Percentiles rank a stretch among this genome's conserved stretches.
phyloP scores from a whole-genome alignment of 2,113 vertebrate genomes.

The Phoenicopterus ruber region DNA sequence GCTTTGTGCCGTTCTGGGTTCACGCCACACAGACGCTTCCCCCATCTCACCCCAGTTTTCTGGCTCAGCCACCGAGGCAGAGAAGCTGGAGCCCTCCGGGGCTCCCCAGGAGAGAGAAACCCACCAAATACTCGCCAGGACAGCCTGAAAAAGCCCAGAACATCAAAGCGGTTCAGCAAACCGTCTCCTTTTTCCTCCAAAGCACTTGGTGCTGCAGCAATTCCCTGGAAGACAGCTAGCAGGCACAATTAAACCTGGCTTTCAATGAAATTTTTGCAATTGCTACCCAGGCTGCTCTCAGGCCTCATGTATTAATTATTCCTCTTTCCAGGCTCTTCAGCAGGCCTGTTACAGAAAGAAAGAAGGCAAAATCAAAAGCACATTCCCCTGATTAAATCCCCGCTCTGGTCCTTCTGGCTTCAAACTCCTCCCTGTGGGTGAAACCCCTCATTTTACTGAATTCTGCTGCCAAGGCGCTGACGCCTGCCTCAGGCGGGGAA shows the following conservation, averaged over 20 bases:
- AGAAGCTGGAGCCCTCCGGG: neutral
- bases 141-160: neutral
- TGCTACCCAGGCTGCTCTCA: conserved; percentile 15
- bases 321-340: conserved; percentile 21
- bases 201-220: neutral
- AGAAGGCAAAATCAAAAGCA: conserved; percentile 66
- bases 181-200: neutral
- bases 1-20: neutral
- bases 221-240: conserved; percentile 23
- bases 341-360: neutral
- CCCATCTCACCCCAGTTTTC: neutral
- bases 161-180: neutral
- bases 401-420: conserved; percentile 22
- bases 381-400: conserved; percentile 65
- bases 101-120: neutral
- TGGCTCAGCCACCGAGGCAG: accelerated
- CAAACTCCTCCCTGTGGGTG: conserved; percentile 54
- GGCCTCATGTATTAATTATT: conserved; percentile 66
- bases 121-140: neutral
- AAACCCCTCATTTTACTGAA: conserved; percentile 37
- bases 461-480: conserved; percentile 42
- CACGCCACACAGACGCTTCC: neutral
- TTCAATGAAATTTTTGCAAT: neutral
- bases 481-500: neutral
- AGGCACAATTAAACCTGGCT: conserved; percentile 45